These are phyloP conservation scores for Crioceris asparagi DNA, from an alignment of 2,888 invertebrate species.

Conservation along the genomic window DNA sequence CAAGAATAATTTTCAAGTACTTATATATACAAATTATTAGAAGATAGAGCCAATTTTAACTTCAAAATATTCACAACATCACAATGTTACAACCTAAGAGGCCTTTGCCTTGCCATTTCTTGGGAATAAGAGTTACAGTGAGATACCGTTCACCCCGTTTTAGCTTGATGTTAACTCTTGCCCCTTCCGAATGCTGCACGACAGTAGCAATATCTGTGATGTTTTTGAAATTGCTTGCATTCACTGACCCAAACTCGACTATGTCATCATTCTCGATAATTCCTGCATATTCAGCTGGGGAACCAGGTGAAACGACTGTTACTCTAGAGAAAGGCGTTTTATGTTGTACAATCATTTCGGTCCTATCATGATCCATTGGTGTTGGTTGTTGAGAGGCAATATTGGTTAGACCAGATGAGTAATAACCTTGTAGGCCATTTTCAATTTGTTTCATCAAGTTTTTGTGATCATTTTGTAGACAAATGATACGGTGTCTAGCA, in stretches of 20 bases:
- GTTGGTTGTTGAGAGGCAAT: no score
- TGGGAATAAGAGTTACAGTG: conserved; percentile 54
- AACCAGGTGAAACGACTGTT: conserved; percentile 60
- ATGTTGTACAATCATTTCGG: conserved; percentile 17
- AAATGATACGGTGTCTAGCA: conserved; percentile 79
- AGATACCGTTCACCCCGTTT: conserved; percentile 43
- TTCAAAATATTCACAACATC: conserved; percentile 39
- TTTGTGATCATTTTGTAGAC: conserved; percentile 85
- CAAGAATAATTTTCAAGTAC: no score
- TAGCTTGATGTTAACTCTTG: conserved; percentile 42
- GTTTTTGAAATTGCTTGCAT: conserved; percentile 55
- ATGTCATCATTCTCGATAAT: conserved; percentile 58
- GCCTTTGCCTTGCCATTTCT: conserved; percentile 68
- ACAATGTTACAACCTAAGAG: conserved; percentile 64
- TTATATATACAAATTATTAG: no score
- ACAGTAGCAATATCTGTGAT: conserved; percentile 58
- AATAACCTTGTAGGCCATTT: conserved; percentile 51
- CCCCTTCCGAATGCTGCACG: conserved; percentile 51
- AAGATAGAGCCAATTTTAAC: no score
- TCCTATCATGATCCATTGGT: conserved; percentile 13
- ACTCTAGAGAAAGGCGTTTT: conserved; percentile 55
- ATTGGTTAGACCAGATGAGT: conserved; percentile 23
- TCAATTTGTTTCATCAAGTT: conserved; percentile 76
- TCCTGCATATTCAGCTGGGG: conserved; percentile 76
- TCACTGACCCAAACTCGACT: conserved; percentile 68